Base-by-base conservation (phyloP, 92 coral and sea anemone genomes). In the Bergia sp. region DNA sequence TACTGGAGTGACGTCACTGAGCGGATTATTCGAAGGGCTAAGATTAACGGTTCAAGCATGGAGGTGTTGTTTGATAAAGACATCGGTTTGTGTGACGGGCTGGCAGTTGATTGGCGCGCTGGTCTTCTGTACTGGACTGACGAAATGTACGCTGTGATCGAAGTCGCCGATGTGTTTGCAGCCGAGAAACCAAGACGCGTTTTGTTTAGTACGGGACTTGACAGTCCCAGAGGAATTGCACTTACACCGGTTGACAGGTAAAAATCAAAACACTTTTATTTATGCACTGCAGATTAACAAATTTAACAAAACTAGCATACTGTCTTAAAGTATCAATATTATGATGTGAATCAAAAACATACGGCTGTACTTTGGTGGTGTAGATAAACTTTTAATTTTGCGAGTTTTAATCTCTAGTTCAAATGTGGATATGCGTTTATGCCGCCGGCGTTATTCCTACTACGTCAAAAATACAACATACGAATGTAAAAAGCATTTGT, bases 111-210 rank as follows among this genome's bases (percentile, higher is more conserved):
- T 61, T 95, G 96, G 98, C 89, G 86, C 21, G 65, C 94, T 39
- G 88, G 92, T 21, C 91, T 90, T 41, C 76, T 95, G 13, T 94
- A 94, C 86, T 95, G 98, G 98, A 92, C 92, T 39, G 98, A 95
- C 81, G 77, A 87, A 41, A 89, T 89, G 37, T 23, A 79, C 29
- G 76, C 93, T 36, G 80, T 82, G 5, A 95, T 95, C 53, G 94
- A 90, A 55, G 92, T 91, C 38, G 92, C 98, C 0, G 90, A 72
- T 40, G 74, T 96, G 80, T n/a, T 61, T 66, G 23, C 42, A 2
- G 82, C 74, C n/a, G 95, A 96, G 39, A 86, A 87, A 64, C 58
- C 92, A 66, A 92, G 94, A 79, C 92, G 77, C 50, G 89, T 80
- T 21, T 78, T 95, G 55, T 37, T 93, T 66, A 73, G 85, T 15